Evolutionary conservation across 2,888 invertebrate genomes (phyloP).

Genomic region (Xylocampa areola): DNA sequence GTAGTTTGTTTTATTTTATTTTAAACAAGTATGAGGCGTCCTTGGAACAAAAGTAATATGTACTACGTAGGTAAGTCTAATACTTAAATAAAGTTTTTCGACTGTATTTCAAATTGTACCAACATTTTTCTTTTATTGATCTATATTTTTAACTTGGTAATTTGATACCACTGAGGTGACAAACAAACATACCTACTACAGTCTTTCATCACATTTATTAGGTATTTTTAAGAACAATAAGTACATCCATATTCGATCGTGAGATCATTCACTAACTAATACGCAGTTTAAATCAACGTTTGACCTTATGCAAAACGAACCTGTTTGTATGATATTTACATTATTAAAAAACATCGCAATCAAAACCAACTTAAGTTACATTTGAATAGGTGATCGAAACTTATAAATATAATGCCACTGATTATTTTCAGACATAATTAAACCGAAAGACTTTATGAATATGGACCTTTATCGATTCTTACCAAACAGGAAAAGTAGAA

Average conservation of each 20-base stretch:
- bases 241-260: no score
- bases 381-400: not conserved
- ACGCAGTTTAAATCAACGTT: not conserved
- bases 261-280: conserved; percentile 1
- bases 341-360: not conserved
- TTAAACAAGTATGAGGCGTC: conserved; percentile 43
- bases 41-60: conserved; percentile 14
- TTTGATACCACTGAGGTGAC: no score
- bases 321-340: not conserved
- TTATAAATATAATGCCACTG: not conserved
- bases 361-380: no score
- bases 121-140: conserved; percentile 1
- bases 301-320: conserved; percentile 4
- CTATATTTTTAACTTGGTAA: no score
- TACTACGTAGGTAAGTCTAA: no score
- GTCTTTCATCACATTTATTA: no score
- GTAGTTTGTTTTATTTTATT: conserved; percentile 16
- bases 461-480: no score
- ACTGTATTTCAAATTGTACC: conserved; percentile 16
- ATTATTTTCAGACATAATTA: no score
- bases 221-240: no score
- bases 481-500: no score
- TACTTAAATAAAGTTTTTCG: conserved; percentile 25
- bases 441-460: no score
- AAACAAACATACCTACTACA: no score